Percentiles rank a stretch among this genome's conserved stretches.
Conservation (phyloP, 2,797 vertebrate genomes). For the Aeoliscus strigatus region DNA sequence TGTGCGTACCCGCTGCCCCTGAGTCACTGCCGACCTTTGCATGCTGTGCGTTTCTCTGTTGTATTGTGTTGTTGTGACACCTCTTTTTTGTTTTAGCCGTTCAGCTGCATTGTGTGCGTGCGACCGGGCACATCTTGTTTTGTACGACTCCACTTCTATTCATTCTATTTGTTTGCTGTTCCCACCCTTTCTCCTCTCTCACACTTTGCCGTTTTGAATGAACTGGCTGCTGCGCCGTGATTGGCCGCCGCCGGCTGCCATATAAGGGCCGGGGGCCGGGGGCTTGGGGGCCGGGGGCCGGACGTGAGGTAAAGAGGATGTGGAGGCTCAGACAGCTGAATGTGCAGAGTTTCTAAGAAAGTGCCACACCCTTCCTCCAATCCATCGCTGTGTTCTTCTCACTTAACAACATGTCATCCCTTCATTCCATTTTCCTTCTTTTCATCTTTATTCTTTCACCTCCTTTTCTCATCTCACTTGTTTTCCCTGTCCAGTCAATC, state of each 20-base stretch:
- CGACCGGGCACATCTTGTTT: conserved; percentile 39
- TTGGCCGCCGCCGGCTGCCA: conserved; percentile 63
- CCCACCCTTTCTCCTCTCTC: conserved; percentile 61
- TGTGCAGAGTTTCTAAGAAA: conserved; percentile 45
- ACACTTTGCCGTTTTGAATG: conserved; percentile 66
- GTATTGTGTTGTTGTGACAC: conserved; percentile 35
- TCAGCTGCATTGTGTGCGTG: conserved; percentile 9
- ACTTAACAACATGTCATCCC: neutral
- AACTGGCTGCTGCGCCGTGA: conserved; percentile 42
- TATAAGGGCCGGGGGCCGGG: conserved; percentile 68
- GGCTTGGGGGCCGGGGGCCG: conserved; percentile 64
- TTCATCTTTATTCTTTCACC: no score
- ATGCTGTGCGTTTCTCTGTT: conserved; percentile 44
- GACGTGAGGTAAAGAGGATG: conserved; percentile 69
- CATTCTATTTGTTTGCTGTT: conserved; percentile 65
- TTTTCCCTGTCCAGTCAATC: no score
- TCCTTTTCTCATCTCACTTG: no score
- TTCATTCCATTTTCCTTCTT: no score
- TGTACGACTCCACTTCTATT: conserved; percentile 27
- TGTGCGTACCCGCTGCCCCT: conserved; percentile 33
- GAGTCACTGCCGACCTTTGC: conserved; percentile 39
- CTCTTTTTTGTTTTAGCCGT: conserved; percentile 30
- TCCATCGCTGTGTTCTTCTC: conserved; percentile 10
- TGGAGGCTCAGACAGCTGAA: conserved; percentile 51
- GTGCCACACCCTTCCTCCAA: conserved; percentile 48